These are phyloP conservation scores for Enteromius radiatus DNA, from an alignment of 2,797 vertebrate species.

Conservation along the genomic window DNA sequence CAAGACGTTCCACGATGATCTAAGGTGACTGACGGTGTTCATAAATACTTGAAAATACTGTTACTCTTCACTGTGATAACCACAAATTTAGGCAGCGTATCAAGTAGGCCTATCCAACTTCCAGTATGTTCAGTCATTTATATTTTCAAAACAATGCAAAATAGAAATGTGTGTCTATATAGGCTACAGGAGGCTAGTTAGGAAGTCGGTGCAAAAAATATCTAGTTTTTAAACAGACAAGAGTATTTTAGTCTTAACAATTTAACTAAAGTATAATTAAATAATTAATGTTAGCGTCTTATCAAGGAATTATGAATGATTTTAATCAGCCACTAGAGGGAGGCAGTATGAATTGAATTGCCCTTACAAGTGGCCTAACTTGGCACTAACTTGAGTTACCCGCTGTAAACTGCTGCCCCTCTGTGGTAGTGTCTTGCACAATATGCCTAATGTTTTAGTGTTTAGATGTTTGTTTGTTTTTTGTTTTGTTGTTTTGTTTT, in stretches of 20 bases:
- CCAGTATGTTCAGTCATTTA: neutral
- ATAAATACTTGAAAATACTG: neutral
- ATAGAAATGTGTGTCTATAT: neutral
- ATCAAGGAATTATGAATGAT: neutral
- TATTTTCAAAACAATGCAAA: neutral
- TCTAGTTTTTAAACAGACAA: neutral
- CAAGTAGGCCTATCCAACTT: neutral
- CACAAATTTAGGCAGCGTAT: neutral
- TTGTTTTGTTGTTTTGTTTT: neutral
- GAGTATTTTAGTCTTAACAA: neutral
- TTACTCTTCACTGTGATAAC: neutral
- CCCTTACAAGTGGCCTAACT: too few species aligned
- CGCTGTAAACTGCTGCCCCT: conserved; percentile 19
- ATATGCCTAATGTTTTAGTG: neutral
- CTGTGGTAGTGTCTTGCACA: conserved; percentile 7
- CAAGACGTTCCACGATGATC: neutral
- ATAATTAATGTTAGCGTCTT: neutral
- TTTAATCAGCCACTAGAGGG: conserved; percentile 30
- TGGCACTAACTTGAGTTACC: neutral
- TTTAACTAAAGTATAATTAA: neutral
- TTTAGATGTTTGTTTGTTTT: neutral
- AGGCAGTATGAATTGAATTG: conserved; percentile 10
- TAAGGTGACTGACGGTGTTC: neutral
- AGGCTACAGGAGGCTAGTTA: neutral
- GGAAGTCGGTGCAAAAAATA: neutral